Evolutionary conservation across 2,113 vertebrate species (phyloP).

Genomic region (Coturnix japonica): DNA sequence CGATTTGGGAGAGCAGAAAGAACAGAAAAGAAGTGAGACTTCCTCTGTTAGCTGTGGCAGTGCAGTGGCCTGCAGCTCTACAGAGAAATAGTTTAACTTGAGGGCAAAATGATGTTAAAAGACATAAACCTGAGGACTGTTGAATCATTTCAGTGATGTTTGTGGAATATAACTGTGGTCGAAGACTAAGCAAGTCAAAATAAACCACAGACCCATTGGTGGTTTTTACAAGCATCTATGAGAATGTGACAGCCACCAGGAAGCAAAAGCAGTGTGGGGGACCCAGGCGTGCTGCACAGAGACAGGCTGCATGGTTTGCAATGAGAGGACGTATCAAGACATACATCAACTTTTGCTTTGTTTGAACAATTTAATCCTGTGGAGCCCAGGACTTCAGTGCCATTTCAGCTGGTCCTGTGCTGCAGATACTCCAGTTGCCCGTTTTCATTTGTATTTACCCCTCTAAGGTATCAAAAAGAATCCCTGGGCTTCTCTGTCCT

Average conservation of each 20-base stretch:
- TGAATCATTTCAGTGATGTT: neutral
- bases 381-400: neutral
- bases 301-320: neutral
- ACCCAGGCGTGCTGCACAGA: neutral
- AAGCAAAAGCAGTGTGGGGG: neutral
- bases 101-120: no score
- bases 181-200: neutral
- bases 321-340: no score
- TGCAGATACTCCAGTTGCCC: neutral
- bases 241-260: neutral
- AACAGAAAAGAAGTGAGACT: neutral
- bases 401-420: neutral
- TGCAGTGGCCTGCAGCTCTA: neutral
- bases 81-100: neutral
- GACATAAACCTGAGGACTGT: neutral
- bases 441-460: neutral
- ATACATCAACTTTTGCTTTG: neutral
- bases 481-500: neutral
- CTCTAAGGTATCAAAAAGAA: neutral
- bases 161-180: neutral
- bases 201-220: neutral
- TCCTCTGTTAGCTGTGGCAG: neutral
- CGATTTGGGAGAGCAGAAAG: neutral
- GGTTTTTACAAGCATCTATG: neutral
- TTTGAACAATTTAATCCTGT: neutral